Conservation (phyloP, 2,113 vertebrate species). For the Cinclus cinclus region DNA sequence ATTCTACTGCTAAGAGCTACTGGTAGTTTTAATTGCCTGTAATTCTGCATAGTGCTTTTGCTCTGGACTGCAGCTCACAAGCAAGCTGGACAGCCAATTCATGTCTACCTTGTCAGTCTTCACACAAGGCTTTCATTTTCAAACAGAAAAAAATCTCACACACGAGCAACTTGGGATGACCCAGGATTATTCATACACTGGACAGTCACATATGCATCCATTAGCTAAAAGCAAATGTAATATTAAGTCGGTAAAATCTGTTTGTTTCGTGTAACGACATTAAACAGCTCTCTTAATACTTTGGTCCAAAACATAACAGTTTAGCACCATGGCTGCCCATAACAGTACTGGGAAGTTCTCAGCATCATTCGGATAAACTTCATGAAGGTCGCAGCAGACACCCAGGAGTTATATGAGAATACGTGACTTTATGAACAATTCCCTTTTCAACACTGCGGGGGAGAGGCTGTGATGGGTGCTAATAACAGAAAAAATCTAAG, state of each 20-base stretch:
- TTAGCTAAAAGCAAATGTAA: neutral
- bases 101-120: neutral
- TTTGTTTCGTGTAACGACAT: neutral
- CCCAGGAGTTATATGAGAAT: rapidly evolving
- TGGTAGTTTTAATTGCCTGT: neutral
- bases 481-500: rapidly evolving
- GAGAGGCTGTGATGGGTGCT: neutral
- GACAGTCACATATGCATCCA: neutral
- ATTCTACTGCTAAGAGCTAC: neutral
- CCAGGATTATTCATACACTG: no score
- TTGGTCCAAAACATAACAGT: rapidly evolving
- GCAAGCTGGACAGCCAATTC: rapidly evolving
- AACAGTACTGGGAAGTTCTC: neutral
- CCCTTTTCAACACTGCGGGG: rapidly evolving
- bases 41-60: neutral
- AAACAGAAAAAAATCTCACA: neutral
- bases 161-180: rapidly evolving
- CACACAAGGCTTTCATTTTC: rapidly evolving
- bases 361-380: neutral
- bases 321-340: neutral
- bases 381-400: rapidly evolving
- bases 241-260: neutral
- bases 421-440: rapidly evolving
- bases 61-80: neutral
- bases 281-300: neutral